A percentile compares a stretch with the other conserved stretches of the same genome.
These are phyloP conservation scores for Thunnus albacares DNA, from an alignment of 2,797 vertebrate species.

Conservation along the genomic window DNA sequence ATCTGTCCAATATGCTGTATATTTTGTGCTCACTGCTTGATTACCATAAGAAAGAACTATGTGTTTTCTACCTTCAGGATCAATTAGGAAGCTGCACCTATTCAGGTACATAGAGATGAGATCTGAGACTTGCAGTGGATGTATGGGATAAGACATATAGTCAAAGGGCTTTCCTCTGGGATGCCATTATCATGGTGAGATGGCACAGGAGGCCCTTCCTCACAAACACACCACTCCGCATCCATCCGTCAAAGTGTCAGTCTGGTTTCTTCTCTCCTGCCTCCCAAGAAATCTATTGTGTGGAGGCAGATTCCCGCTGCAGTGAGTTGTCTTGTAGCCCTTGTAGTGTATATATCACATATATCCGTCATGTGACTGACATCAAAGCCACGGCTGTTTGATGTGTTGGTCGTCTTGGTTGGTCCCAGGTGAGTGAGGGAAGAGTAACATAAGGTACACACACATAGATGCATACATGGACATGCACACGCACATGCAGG, in stretches of 20 bases:
- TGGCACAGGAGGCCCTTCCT: slow-evolving; percentile 59
- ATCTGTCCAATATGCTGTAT: slow-evolving; percentile 41
- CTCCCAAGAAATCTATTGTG: slow-evolving; percentile 47
- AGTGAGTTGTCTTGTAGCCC: slow-evolving; percentile 20
- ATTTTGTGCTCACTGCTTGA: slow-evolving; percentile 36
- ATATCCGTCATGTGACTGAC: slow-evolving; percentile 42
- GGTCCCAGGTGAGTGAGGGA: slow-evolving; percentile 56
- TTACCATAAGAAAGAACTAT: slow-evolving; percentile 72
- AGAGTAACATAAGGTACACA: slow-evolving; percentile 33
- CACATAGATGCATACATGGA: slow-evolving; percentile 8
- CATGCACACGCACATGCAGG: slow-evolving; percentile 9
- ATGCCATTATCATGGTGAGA: slow-evolving; percentile 66
- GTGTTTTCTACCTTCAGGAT: slow-evolving; percentile 66
- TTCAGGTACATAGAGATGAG: slow-evolving; percentile 37
- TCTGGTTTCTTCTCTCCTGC: slow-evolving; percentile 44
- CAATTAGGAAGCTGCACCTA: slow-evolving; percentile 53
- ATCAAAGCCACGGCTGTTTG: slow-evolving; percentile 50
- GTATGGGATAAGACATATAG: slow-evolving; percentile 65
- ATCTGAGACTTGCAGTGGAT: slow-evolving; percentile 49
- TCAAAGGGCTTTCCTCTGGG: slow-evolving; percentile 68
- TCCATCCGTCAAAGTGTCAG: slow-evolving; percentile 76
- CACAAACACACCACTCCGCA: slow-evolving; percentile 53
- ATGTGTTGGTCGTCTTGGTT: slow-evolving; percentile 51
- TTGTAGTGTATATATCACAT: slow-evolving; percentile 27
- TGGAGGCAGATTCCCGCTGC: slow-evolving; percentile 16